phyloP scores from a whole-genome alignment of 2,797 vertebrate species.

The Anabas testudineus region DNA sequence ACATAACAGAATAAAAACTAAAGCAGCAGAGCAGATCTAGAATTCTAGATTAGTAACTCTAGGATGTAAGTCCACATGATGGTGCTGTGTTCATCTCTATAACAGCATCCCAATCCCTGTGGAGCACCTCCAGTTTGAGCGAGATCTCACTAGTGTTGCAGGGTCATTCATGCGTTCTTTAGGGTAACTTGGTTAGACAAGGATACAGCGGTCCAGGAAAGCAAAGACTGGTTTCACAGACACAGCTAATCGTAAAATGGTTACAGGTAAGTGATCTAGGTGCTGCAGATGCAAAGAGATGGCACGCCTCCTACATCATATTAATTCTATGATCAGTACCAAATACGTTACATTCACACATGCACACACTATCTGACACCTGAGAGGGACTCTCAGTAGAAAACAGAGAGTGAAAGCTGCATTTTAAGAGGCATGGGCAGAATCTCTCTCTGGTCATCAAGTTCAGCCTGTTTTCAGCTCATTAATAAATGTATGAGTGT shows the following conservation, averaged over 20 bases:
- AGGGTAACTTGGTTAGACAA: not conserved
- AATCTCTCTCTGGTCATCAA: conserved; percentile 2
- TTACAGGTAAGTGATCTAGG: not conserved
- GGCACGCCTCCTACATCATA: conserved; percentile 9
- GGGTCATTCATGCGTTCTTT: not conserved
- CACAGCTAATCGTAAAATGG: not conserved
- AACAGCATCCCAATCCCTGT: not conserved
- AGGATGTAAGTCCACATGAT: conserved; percentile 53
- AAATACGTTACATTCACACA: too few relatives aligned
- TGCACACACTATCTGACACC: not conserved
- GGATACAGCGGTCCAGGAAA: not conserved
- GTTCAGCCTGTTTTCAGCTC: not conserved
- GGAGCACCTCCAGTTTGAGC: not conserved
- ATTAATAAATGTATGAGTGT: not conserved
- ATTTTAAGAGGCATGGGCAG: not conserved
- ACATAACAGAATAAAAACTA: not conserved
- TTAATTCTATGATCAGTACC: conserved; percentile 5
- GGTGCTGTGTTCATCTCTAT: conserved; percentile 35
- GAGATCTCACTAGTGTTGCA: not conserved
- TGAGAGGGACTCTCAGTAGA: conserved; percentile 1
- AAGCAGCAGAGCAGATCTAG: not conserved
- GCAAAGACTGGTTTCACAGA: not conserved
- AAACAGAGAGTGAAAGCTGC: conserved; percentile 27
- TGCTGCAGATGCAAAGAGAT: not conserved
- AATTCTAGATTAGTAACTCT: too few relatives aligned